Evolutionary conservation across 2,888 invertebrate species (phyloP), one percentile per base, ranked within the genome.

Genomic region (Druceiella hillmani): DNA sequence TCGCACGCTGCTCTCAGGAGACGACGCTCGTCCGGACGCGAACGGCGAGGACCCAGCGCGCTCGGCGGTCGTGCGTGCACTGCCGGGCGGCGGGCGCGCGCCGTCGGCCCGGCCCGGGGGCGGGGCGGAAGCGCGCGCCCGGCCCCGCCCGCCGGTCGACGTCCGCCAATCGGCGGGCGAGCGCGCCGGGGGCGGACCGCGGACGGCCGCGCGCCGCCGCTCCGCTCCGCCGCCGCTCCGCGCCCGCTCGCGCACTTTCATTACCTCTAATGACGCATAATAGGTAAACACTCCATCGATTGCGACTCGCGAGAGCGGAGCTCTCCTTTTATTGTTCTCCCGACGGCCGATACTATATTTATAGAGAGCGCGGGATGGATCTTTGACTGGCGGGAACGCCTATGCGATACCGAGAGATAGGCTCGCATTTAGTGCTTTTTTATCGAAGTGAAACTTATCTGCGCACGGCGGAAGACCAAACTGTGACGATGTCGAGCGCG

Each of bases 11-110:
- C n/a, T n/a, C n/a, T n/a, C n/a, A 58, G 63, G 62, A 60, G 53
- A 60, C 33, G 33, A 10, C 13, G 17, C 20, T 33, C 17, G 64
- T 59, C 64, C 64, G 62, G 60, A 62, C 64, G 52, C 66, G 12
- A 72, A 62, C 61, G 72, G 67, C 66, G 66, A 66, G 63, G 61
- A 70, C 71, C 75, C 74, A 73, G 66, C 64, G 67, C 68, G 70
- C 70, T 69, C 70, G 70, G 66, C 68, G 61, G 68, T 68, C 66
- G 65, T 66, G 61, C 66, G 66, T 67, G 67, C 67, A 69, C 70
- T 71, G 71, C 61, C 68, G 66, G 61, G 64, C 57, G 51, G 36
- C 48, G 53, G 44, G 55, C 55, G 55, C 50, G 58, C 57, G 50
- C 56, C 57, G 57, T 48, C 50, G 54, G 46, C 54, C 46, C 52